Conservation (phyloP, 92 coral and sea anemone genomes). For the Isaurus tuberculatus region DNA sequence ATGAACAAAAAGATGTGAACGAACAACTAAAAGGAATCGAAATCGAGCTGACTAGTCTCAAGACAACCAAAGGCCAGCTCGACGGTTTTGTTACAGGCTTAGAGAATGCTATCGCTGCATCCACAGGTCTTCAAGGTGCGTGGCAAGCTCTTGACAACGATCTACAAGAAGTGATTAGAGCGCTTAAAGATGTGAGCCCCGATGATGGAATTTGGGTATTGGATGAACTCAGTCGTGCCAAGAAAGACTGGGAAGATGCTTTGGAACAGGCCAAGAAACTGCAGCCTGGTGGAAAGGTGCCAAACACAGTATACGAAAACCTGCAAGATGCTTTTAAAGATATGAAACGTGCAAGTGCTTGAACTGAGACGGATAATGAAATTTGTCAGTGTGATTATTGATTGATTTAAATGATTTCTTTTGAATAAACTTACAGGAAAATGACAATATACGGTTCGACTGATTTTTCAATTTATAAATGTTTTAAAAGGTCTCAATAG, state of each 20-base stretch:
- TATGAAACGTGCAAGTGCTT: background rate
- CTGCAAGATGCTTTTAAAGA: conserved; percentile 43
- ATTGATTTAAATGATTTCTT: too few species aligned
- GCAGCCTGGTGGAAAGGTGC: conserved; percentile 50
- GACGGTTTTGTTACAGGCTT: conserved; percentile 30
- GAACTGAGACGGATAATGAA: background rate
- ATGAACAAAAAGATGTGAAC: background rate
- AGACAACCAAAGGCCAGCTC: conserved; percentile 25
- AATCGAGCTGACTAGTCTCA: conserved; percentile 18
- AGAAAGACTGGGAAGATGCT: conserved; percentile 43
- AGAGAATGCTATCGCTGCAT: conserved; percentile 21
- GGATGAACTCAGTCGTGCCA: conserved; percentile 43
- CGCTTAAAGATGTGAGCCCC: conserved; percentile 40
- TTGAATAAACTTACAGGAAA: too few species aligned
- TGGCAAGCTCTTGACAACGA: conserved; percentile 52
- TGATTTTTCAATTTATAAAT: too few species aligned
- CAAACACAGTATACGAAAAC: conserved; percentile 6
- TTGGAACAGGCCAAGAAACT: conserved; percentile 48
- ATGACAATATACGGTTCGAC: too few species aligned
- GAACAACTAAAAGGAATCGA: background rate
- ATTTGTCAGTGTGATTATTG: background rate
- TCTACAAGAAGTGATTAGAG: conserved; percentile 35
- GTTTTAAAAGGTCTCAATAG: too few species aligned
- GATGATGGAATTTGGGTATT: conserved; percentile 22
- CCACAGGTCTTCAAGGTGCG: background rate